Evolutionary conservation across 1,140 invertebrate genomes (phyloP), one percentile per base, ranked within the genome.

Genomic region (Diplogasteroides magnus): DNA sequence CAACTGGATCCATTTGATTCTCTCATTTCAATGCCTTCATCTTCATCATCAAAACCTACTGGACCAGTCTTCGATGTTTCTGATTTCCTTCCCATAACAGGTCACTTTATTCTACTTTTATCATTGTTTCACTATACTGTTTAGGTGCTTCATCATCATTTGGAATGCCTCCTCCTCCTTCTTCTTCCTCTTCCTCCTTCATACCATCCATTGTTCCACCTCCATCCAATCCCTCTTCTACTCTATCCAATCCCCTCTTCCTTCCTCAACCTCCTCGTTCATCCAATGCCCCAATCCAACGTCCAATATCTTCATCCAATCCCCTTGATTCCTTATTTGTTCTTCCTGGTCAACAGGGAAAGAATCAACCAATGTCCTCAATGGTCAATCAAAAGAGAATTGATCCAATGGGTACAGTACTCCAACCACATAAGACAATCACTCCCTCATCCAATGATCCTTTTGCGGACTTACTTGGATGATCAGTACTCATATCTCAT

Each of bases 221-320:
- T 29, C 23, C 29, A 13, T 32, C 62, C 11, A 14, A 64, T 64
- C 28, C n/a, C n/a, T 29, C 31, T 23, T 15, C 37, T 19, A 48
- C 37, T 11, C 6, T 19, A 6, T 60, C 37, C 19, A 60, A 59
- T 62, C 1, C 64, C 19, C 25, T 60, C 14, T 60, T 63, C 19
- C 37, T 59, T n/a, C 19, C 19, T 31, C 2, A 23, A 23, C 23
- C 23, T 31, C 58, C 58, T 31, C 61, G 66, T n/a, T 68, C 66
- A 25, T 68, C 57, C 3, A 68, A 68, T 26, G 15, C 15, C 19
- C 48, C 66, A 13, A 56, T 68, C 15, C 66, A 68, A 64, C 32
- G 64, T 55, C 32, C 37, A 0, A 19, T 23, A 19, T 23, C 64
- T n/a, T 11, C 55, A n/a, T n/a, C n/a, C n/a, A n/a, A n/a, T n/a